Base-by-base conservation (phyloP, 2,888 invertebrate species). In the Lycocerus yunnanus region DNA sequence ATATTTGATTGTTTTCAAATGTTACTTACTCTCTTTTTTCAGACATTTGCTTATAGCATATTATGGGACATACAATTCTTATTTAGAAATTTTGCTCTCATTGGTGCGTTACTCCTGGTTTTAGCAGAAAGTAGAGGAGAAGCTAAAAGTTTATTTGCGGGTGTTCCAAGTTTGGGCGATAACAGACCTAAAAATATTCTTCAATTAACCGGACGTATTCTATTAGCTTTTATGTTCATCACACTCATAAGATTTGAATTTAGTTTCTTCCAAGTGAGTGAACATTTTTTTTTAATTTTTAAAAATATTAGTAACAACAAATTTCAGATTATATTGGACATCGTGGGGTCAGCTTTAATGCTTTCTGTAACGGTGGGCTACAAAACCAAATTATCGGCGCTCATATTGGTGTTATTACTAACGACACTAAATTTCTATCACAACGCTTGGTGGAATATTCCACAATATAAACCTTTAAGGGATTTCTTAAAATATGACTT, bases 401-500 rank as follows among this genome's bases (percentile, higher is more conserved):
- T 99, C 78, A 93, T 97, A 84, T 91, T 99, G 79, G 98, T 99
- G 69, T 86, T 95, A 68, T 93, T 99, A 88, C 91, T 99, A 69
- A 90, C 94, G 3, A 90, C 93, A 65, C 92, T 99, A 83, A 99
- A 99, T 89, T 91, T 99, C 81, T 99, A 98, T 88, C 96, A 98
- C 88, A 99, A 99, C 87, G 96, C 97, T 79, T 99, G 97, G 96
- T 99, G 99, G 99, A 91, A 92, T 83, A 94, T 99, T 85, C 97
- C 98, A 3, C 91, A 95, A 8, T 95, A 97, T 88, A 97, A 97
- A 84, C 98, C 98, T 71, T 93, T 99, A 82, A 91, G 99, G 87
- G 99, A 99, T 89, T 99, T 99, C 90, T 93, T 99, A 81, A 99
- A 99, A 91, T 99, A 99, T 86, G 99, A 99, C 89, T 99, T 99